Conservation (phyloP, 92 coral and sea anemone species). For the Pocillopora grandis region DNA sequence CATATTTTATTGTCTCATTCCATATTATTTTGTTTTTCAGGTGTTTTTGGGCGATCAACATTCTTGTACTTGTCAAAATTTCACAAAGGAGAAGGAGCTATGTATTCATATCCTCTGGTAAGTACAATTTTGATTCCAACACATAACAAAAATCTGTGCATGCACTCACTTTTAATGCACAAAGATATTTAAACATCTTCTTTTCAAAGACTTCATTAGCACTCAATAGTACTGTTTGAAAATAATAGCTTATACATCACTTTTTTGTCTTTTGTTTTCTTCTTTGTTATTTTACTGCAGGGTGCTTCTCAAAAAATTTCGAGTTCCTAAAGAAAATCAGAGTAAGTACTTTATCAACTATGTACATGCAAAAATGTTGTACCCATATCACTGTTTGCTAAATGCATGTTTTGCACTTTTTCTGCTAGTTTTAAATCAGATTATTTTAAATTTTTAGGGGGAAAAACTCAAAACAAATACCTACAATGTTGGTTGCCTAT, state of each 20-base stretch:
- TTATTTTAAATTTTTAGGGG: no score
- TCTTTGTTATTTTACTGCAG: slow-evolving; percentile 35
- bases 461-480: no score
- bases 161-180: no score
- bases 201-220: no score
- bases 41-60: slow-evolving; percentile 95
- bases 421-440: no score
- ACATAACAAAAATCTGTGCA: no score
- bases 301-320: slow-evolving; percentile 93
- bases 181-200: no score
- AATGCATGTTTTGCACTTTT: no score
- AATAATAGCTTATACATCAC: not conserved
- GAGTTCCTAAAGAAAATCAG: slow-evolving; percentile 93
- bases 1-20: not conserved
- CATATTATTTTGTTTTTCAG: slow-evolving; percentile 20
- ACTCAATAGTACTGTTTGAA: no score
- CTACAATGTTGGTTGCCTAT: no score
- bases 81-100: slow-evolving; percentile 86
- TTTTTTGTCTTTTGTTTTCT: not conserved
- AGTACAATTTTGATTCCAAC: not conserved
- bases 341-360: slow-evolving; percentile 45
- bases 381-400: no score
- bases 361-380: not conserved
- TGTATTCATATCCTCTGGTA: slow-evolving; percentile 96
- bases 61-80: slow-evolving; percentile 89